A percentile compares a stretch with the other conserved stretches of the same genome.
Conservation (phyloP, 2,113 vertebrate species). For the Dicaeum eximium region DNA sequence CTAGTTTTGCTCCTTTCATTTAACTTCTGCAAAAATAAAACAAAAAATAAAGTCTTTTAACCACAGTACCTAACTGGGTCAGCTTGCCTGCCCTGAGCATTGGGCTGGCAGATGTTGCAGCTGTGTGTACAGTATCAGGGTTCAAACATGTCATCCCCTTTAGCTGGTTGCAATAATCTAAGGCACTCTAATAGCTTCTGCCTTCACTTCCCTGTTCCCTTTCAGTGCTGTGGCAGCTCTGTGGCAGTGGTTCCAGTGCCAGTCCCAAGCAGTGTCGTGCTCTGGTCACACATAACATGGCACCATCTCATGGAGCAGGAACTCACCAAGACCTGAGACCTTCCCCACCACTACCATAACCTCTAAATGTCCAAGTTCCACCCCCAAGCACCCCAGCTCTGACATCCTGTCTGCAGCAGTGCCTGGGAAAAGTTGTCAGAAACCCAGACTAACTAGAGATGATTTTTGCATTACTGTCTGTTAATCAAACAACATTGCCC, state of each 20-base stretch:
- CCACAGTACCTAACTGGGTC: not conserved
- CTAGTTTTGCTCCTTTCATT: not conserved
- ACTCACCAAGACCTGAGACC: fast-evolving
- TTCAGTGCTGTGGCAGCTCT: not conserved
- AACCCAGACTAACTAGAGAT: not conserved
- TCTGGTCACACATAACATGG: not conserved
- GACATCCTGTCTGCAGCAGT: not conserved
- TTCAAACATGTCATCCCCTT: not conserved
- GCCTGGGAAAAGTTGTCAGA: not conserved
- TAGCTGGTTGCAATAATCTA: not conserved
- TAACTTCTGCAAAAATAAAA: not conserved
- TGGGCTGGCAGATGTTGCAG: not conserved
- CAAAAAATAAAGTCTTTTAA: not conserved
- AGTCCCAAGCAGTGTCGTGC: not conserved
- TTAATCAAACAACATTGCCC: not conserved
- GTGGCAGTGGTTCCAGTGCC: not conserved
- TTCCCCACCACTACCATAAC: fast-evolving
- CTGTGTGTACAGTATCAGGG: not conserved
- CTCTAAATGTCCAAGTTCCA: not conserved
- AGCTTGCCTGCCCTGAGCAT: not conserved
- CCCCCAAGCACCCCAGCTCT: not conserved
- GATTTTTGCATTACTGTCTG: not conserved
- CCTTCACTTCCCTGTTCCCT: not conserved
- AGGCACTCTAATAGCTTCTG: not conserved
- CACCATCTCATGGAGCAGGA: not conserved